Evolutionary conservation across 2,113 vertebrate species (phyloP).

Genomic region (Pogonocichla stellata): DNA sequence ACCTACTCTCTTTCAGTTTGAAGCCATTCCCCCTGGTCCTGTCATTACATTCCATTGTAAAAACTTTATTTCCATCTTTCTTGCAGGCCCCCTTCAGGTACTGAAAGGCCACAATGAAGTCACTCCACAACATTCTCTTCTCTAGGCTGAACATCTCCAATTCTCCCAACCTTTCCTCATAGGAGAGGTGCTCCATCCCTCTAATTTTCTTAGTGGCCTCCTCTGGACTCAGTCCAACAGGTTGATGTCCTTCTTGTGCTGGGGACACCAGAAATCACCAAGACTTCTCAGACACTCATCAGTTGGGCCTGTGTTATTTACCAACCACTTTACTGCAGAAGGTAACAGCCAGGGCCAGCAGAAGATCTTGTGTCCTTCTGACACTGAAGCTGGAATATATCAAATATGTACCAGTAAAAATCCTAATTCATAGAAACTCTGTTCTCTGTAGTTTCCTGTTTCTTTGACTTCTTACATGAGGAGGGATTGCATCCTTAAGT

Average conservation of each 20-base stretch:
- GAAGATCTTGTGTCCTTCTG: background rate
- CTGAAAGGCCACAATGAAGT: background rate
- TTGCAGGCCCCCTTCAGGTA: background rate
- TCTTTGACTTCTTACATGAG: background rate
- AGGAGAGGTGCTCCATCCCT: background rate
- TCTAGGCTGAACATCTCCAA: background rate
- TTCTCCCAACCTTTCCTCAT: background rate
- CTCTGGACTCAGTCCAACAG: background rate
- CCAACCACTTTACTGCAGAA: background rate
- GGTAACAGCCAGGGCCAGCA: background rate
- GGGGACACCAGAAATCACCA: background rate
- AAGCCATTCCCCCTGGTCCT: background rate
- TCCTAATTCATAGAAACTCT: background rate
- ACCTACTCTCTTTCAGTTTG: accelerated
- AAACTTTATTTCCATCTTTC: background rate
- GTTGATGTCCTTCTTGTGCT: background rate
- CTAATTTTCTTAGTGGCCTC: background rate
- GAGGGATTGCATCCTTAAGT: background rate
- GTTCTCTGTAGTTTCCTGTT: background rate
- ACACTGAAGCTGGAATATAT: background rate
- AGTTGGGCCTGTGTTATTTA: background rate
- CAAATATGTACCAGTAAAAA: background rate
- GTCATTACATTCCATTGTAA: background rate
- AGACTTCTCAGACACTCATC: background rate
- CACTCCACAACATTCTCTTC: background rate